Conservation (phyloP, 2,797 vertebrate species). For the Clarias fuscus region DNA sequence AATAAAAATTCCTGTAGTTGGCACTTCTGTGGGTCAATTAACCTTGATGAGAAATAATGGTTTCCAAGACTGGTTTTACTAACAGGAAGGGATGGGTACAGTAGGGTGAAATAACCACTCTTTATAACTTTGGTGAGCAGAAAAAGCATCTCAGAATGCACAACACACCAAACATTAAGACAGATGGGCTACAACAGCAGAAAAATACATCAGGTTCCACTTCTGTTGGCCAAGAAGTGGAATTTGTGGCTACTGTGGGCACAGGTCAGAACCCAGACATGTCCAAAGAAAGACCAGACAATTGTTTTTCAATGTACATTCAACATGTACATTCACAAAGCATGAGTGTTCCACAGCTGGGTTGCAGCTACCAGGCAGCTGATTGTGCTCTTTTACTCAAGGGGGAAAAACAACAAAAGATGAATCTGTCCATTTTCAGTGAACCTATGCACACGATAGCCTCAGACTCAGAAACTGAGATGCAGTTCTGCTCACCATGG, state of each 20-base stretch:
- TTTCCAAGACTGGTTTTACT: neutral
- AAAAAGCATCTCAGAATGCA: no score
- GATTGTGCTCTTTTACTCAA: constrained; percentile 22
- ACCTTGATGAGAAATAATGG: neutral
- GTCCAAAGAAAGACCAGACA: neutral
- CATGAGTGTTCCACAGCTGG: constrained; percentile 34
- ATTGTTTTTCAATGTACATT: neutral
- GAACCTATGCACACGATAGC: neutral
- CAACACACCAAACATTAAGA: no score
- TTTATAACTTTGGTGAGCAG: no score
- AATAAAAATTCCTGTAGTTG: no score
- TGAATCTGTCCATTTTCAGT: constrained; percentile 39
- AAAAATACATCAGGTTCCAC: neutral
- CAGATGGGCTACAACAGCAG: no score
- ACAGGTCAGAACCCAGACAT: neutral
- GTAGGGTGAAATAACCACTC: no score
- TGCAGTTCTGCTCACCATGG: neutral
- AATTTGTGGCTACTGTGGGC: neutral
- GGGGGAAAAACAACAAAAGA: constrained; percentile 43
- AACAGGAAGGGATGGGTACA: neutral
- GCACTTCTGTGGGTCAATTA: neutral
- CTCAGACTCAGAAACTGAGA: neutral
- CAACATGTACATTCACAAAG: neutral
- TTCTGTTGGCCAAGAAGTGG: neutral
- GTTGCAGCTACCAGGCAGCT: neutral